Evolutionary conservation across 2,888 invertebrate genomes (phyloP), one percentile per base, ranked within the genome.

Genomic region (Bhutanitis thaidina): DNA sequence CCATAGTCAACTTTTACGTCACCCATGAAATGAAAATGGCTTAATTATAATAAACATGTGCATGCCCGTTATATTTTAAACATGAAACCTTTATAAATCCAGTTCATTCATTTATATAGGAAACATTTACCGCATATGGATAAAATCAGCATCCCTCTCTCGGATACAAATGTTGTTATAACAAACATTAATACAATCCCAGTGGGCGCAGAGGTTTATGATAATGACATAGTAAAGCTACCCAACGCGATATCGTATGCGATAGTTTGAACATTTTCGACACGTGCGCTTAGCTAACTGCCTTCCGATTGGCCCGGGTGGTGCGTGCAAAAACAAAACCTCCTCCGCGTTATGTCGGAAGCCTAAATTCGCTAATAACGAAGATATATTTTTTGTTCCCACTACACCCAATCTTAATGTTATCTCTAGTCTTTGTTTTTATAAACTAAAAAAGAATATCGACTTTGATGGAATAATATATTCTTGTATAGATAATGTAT

Each of bases 251-350:
- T 51, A 51, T 34, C 43, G 46, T 30, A 47, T 34, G 58, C 57
- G 55, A 65, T 67, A 64, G 63, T 67, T 67, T 61, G 54, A 52
- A 54, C 62, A 66, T 67, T 67, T 62, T 58, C 57, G 49, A 49
- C 65, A 65, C 63, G 61, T 54, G 57, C 58, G 56, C 53, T 54
- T 25, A 45, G 51, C 60, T 61, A 65, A 65, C 62, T 60, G 61
- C 56, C 57, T 61, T 64, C 57, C 62, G 56, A 66, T 66, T 60
- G 57, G 49, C 43, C 36, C 14, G 51, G 49, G 54, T 54, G 54
- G 56, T 53, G 58, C 52, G 45, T 39, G 49, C 58, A 64, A 66
- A 65, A 66, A 64, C 60, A 47, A 47, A 35, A 52, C 52, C 27
- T 27, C 36, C 57, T 59, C 58, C 59, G 57, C 57, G 40, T 53